phyloP scores from a whole-genome alignment of 2,888 invertebrate genomes.

The Oscheius onirici region DNA sequence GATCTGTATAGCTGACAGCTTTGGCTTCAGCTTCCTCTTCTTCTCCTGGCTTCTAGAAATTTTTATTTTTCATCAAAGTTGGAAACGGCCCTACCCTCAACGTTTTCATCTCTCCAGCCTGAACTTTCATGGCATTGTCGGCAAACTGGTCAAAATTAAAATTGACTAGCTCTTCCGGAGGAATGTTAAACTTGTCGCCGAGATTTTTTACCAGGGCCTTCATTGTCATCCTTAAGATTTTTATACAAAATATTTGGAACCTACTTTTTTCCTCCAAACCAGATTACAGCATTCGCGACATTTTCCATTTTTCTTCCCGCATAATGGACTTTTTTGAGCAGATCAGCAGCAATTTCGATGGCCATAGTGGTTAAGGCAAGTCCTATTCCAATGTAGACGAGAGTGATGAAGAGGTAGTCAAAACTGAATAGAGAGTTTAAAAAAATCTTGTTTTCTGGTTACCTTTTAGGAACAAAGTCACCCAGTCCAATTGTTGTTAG shows the following conservation, averaged over 20 bases:
- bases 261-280: slow-evolving; percentile 70
- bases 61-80: background rate
- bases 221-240: slow-evolving; percentile 62
- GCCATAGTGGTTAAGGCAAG: slow-evolving; percentile 66
- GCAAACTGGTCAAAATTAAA: slow-evolving; percentile 67
- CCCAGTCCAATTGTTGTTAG: slow-evolving; percentile 66
- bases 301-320: slow-evolving; percentile 67
- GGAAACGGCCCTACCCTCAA: slow-evolving; percentile 20
- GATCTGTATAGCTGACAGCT: slow-evolving; percentile 27
- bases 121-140: slow-evolving; percentile 68
- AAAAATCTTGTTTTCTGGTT: background rate
- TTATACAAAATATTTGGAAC: background rate
- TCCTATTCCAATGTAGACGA: slow-evolving; percentile 65
- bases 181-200: slow-evolving; percentile 68
- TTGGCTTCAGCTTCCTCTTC: background rate
- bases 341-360: slow-evolving; percentile 65
- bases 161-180: slow-evolving; percentile 56
- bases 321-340: slow-evolving; percentile 65
- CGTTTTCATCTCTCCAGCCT: slow-evolving; percentile 59
- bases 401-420: slow-evolving; percentile 62
- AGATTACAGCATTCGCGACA: slow-evolving; percentile 62
- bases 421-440: slow-evolving; percentile 43
- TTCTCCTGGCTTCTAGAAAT: slow-evolving; percentile 9
- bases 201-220: slow-evolving; percentile 66
- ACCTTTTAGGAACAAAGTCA: slow-evolving; percentile 67